A percentile compares a stretch with the other conserved stretches of the same genome.
Evolutionary conservation across 2,797 vertebrate species (phyloP).

Genomic region (Antennarius maculatus): DNA sequence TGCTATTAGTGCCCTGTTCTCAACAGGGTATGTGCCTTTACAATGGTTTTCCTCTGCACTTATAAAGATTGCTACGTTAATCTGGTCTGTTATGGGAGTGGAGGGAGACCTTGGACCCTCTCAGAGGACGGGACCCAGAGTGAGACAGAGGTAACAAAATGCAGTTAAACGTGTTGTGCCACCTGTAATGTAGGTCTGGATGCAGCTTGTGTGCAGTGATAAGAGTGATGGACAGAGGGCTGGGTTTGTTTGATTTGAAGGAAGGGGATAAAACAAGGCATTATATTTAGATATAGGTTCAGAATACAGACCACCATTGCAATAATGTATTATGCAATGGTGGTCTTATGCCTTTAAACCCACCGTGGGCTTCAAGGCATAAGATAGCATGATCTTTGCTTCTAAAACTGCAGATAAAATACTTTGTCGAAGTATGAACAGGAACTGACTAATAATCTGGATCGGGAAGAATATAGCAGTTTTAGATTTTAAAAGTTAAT

Average conservation of each 20-base stretch:
- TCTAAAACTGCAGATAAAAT: too few species aligned
- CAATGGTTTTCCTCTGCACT: slow-evolving; percentile 65
- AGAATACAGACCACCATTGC: too few species aligned
- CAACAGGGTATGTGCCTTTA: slow-evolving; percentile 65
- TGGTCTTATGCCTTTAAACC: too few species aligned
- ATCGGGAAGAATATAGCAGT: too few species aligned
- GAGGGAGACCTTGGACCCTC: slow-evolving; percentile 45
- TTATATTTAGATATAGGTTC: too few species aligned
- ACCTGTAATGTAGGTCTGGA: slow-evolving; percentile 41
- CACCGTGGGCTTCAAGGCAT: too few species aligned
- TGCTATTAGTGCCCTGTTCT: slow-evolving; percentile 70
- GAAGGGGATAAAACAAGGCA: too few species aligned
- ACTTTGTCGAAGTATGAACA: too few species aligned
- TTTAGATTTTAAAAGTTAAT: too few species aligned
- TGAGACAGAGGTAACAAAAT: slow-evolving; percentile 57
- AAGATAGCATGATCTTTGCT: too few species aligned
- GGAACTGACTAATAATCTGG: too few species aligned
- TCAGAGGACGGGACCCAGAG: slow-evolving; percentile 54
- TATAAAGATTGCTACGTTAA: slow-evolving; percentile 70
- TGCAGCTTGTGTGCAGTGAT: slow-evolving; percentile 30
- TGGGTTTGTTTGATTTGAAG: neutral
- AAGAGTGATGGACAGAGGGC: slow-evolving; percentile 6
- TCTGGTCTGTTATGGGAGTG: slow-evolving; percentile 48
- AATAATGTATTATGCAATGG: too few species aligned
- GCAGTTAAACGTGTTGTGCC: slow-evolving; percentile 58